phyloP scores from a whole-genome alignment of 2,888 invertebrate species.

The Zelleria hepariella region DNA sequence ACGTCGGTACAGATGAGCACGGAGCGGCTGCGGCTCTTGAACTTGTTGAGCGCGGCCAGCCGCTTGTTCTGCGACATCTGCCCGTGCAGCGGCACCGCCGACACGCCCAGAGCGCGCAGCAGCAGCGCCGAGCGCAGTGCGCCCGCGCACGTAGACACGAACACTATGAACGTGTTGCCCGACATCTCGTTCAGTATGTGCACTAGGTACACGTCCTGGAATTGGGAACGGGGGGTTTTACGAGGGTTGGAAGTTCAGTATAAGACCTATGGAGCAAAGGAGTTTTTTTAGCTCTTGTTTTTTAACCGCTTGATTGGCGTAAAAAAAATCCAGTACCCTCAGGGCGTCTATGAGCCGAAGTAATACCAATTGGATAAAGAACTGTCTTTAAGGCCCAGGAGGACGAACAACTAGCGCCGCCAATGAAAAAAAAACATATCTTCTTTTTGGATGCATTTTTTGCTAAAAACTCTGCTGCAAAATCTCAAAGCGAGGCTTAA shows the following conservation, averaged over 20 bases:
- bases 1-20: conserved; percentile 99
- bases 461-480: too few species aligned
- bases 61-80: conserved; percentile 99
- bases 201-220: conserved; percentile 94
- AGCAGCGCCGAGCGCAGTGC: conserved; percentile 91
- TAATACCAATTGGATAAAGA: too few species aligned
- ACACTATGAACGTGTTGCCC: conserved; percentile 97
- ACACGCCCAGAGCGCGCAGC: conserved; percentile 90
- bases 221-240: neutral
- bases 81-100: conserved; percentile 97
- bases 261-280: too few species aligned
- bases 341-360: too few species aligned
- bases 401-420: too few species aligned
- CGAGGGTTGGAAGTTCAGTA: neutral
- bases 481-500: too few species aligned
- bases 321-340: too few species aligned
- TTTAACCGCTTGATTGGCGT: too few species aligned
- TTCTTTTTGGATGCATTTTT: too few species aligned
- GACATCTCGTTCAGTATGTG: conserved; percentile 95
- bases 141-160: conserved; percentile 95
- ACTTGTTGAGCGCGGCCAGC: conserved; percentile 95
- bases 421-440: too few species aligned
- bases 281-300: too few species aligned
- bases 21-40: conserved; percentile 93
- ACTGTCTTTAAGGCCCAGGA: too few species aligned